Evolutionary conservation across 2,797 vertebrate genomes (phyloP).

Genomic region (Echiichthys vipera): DNA sequence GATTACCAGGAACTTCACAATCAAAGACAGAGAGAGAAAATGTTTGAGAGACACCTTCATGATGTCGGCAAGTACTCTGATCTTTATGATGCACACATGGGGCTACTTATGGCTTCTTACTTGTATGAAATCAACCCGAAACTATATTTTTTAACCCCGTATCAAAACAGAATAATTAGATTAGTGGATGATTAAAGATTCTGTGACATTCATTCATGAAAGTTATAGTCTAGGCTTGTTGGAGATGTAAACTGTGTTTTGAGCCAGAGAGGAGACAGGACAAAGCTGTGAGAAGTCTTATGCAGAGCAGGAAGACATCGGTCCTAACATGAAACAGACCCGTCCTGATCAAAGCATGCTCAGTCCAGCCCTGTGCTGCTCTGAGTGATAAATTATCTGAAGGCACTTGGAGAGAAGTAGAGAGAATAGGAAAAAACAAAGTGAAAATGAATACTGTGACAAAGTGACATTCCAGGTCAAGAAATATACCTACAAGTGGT

Average conservation of each 20-base stretch:
- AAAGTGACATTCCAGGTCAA: constrained; percentile 11
- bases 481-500: background rate
- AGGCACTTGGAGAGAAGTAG: constrained; percentile 6
- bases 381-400: constrained; percentile 55
- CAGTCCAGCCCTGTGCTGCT: constrained; percentile 26
- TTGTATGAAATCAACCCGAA: background rate
- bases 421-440: background rate
- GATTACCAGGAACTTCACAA: constrained; percentile 79
- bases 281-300: constrained; percentile 27
- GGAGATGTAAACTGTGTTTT: constrained; percentile 16
- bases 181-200: background rate
- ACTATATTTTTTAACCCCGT: background rate
- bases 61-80: constrained; percentile 96
- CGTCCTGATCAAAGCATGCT: constrained; percentile 70
- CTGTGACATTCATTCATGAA: constrained; percentile 7
- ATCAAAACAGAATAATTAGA: background rate
- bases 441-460: background rate
- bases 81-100: constrained; percentile 47
- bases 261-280: constrained; percentile 39
- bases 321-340: constrained; percentile 75
- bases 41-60: constrained; percentile 88
- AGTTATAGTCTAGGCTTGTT: constrained; percentile 1
- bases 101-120: constrained; percentile 1
- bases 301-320: constrained; percentile 41
- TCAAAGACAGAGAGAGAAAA: constrained; percentile 66